Base-by-base conservation (phyloP, 1,140 invertebrate genomes). In the Bursaphelenchus mucronatus region DNA sequence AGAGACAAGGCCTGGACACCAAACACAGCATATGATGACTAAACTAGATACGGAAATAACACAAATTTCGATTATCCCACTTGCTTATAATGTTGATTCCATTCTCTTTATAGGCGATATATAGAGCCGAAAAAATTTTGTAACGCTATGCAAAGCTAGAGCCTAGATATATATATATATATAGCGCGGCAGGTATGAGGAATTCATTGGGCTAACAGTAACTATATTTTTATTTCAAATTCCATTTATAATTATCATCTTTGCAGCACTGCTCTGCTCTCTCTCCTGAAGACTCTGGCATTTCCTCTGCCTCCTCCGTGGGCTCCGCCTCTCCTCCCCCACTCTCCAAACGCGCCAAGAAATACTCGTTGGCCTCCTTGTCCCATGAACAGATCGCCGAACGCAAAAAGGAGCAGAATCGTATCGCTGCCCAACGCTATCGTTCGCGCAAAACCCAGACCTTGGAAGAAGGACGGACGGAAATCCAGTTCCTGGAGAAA, bases 331-430 rank as follows among this genome's bases (percentile, higher is more conserved):
- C 9, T 0, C 13, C 46, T 17, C 50, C 56, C n/a, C 43, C 9
- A 10, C 19, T 45, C 17, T 13, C 17, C 17, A 75, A 69, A 67
- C 69, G 74, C 11, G 74, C 67, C 21, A 74, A 74, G 51, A 74
- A 74, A 51, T 75, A 74, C 51, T 73, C 68, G 8, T 69, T 74
- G 0, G 17, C 19, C 15, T 53, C 62, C 15, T 49, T 76, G 17
- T 65, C 74, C 11, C 57, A 43, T 40, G 71, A 76, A 50, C 59
- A 64, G 49, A 66, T 77, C 19, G 64, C 71, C 47, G 63, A 71
- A 54, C 69, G 76, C 43, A 78, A 78, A 47, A 78, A 78, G 51
- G 65, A 80, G 53, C 76, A 78, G 61, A 78, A 78, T 61, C 64
- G 75, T 47, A 66, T 66, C 13, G 76, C 76, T 47, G 76, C 76